Evolutionary conservation across 2,113 vertebrate genomes (phyloP).

Genomic region (Tor tambroides): DNA sequence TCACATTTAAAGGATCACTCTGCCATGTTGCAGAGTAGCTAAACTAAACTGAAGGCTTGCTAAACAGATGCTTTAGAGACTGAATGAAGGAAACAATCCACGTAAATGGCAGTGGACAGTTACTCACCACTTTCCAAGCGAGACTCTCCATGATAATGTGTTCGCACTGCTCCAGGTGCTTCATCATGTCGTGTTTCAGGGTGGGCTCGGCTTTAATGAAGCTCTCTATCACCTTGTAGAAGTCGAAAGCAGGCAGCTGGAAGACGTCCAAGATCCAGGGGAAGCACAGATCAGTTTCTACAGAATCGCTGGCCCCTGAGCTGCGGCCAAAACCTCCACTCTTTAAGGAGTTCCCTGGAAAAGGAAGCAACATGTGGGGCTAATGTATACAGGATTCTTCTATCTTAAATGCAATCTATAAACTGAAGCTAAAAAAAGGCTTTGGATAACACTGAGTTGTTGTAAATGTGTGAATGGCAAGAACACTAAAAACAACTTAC

Average conservation of each 20-base stretch:
- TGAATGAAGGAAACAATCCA: background rate
- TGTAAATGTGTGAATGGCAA: too few relatives aligned
- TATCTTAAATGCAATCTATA: background rate
- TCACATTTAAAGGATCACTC: too few relatives aligned
- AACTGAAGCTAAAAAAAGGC: background rate
- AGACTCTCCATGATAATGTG: slow-evolving; percentile 95
- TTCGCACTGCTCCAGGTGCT: slow-evolving; percentile 93
- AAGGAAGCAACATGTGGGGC: slow-evolving; percentile 35
- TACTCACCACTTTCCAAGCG: slow-evolving; percentile 92
- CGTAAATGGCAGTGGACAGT: background rate
- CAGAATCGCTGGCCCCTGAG: slow-evolving; percentile 59
- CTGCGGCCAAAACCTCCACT: slow-evolving; percentile 60
- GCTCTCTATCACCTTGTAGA: slow-evolving; percentile 98
- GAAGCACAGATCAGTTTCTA: slow-evolving; percentile 87
- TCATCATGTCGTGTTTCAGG: slow-evolving; percentile 92
- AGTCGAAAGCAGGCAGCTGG: slow-evolving; percentile 89
- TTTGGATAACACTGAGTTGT: background rate
- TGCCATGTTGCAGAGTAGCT: background rate
- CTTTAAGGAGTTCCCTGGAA: slow-evolving; percentile 83
- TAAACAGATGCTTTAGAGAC: background rate
- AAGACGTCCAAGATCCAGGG: slow-evolving; percentile 95
- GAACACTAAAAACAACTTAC: slow-evolving; percentile 74
- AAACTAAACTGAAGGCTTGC: background rate
- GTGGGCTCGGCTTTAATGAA: slow-evolving; percentile 93
- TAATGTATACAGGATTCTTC: background rate